Evolutionary conservation across 2,797 vertebrate genomes (phyloP).

Genomic region (Melanitta fusca): DNA sequence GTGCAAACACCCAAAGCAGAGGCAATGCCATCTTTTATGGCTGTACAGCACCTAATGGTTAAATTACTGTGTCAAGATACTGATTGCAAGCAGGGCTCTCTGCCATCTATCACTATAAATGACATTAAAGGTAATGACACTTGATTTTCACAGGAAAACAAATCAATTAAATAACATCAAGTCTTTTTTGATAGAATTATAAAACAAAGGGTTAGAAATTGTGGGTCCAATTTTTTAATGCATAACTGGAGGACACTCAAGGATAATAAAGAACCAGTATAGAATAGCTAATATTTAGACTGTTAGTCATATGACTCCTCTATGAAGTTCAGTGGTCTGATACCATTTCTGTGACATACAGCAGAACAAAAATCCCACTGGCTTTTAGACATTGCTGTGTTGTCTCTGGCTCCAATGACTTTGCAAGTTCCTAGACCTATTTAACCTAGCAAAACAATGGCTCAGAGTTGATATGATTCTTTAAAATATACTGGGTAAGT

Average conservation of each 20-base stretch:
- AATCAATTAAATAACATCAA: neutral
- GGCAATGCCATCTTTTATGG: neutral
- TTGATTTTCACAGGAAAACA: neutral
- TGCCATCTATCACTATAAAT: neutral
- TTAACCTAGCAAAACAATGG: neutral
- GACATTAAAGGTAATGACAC: neutral
- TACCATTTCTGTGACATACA: neutral
- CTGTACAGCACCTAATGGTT: neutral
- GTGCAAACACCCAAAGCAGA: neutral
- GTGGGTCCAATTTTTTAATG: neutral
- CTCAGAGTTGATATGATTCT: neutral
- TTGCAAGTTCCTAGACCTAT: neutral
- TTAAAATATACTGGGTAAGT: neutral
- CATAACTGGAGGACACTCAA: neutral
- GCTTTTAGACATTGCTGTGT: neutral
- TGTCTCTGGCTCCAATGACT: neutral
- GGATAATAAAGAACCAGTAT: neutral
- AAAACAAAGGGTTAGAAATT: neutral
- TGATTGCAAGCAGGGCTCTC: neutral
- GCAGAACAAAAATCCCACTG: neutral
- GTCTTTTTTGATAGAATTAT: neutral
- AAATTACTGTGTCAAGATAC: neutral
- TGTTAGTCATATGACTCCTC: neutral
- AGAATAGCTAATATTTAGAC: neutral
- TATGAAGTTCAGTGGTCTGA: neutral